Base-by-base conservation (phyloP, 2,113 vertebrate species). In the Tetrao urogallus region DNA sequence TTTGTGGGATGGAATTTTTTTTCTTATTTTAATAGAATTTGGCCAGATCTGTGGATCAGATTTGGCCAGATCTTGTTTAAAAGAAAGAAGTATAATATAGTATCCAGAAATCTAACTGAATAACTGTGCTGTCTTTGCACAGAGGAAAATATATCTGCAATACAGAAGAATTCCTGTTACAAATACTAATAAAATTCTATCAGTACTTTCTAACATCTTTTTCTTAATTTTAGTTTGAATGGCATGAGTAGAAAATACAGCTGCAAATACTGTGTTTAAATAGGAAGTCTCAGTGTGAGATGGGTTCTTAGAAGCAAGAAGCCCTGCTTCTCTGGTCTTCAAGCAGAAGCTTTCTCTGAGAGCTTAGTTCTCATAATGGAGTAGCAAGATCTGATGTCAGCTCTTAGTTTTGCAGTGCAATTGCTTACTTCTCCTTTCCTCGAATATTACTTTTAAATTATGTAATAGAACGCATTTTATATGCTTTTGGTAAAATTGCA, bases 71-170 rank as follows among this genome's bases (percentile, higher is more conserved):
- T 75, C 75, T 50, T 70, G 82, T 57, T 57, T 32, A 18, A 84
- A 75, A 67, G 50, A 30, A 56, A 72, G 28, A 36, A 36, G 21
- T 63, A 32, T 28, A 61, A 40, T 5, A 22, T 43, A 82, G 42
- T 64, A 71, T n/a, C n/a, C 32, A 45, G 45, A 54, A 57, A 38
- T 65, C n/a, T 1, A 66, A 24, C n/a, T 43, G 47, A 92, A 4
- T 47, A 65, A 3, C 40, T 25, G n/a, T 1, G 7, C 38, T 73
- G 45, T 11, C 64, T 67, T 45, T 63, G 72, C 9, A 3, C 1
- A 2, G 56, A 13, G 65, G 19, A 34, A 36, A 88, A 38, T 54
- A 45, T 34, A 27, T 70, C 36, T 0, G 0, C 2, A 32, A 36
- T n/a, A 47, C 34, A 22, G 25, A 73, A 82, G 11, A 8, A 32